A percentile compares a stretch with the other conserved stretches of the same genome.
Evolutionary conservation across 2,888 invertebrate genomes (phyloP).

Genomic region (Dynastes maya): DNA sequence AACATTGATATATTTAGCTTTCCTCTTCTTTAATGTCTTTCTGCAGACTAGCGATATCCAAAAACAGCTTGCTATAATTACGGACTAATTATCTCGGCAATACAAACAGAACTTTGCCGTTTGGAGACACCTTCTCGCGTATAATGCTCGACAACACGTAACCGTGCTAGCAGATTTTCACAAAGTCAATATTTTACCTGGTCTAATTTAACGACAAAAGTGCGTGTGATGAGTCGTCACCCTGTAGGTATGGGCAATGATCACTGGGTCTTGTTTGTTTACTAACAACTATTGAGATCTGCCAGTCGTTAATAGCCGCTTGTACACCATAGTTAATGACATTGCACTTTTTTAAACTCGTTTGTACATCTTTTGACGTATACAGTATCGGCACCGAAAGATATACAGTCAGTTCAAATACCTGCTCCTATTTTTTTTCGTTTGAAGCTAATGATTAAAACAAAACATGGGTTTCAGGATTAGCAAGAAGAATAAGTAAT

Average conservation of each 20-base stretch:
- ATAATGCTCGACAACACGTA: slow-evolving; percentile 1
- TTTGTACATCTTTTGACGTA: neutral
- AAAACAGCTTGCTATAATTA: neutral
- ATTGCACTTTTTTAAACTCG: neutral
- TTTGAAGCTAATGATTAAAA: too few relatives aligned
- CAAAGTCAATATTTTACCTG: slow-evolving; percentile 31
- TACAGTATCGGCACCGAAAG: too few relatives aligned
- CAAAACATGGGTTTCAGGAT: too few relatives aligned
- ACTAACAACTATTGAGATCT: neutral
- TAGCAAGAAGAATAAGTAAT: too few relatives aligned
- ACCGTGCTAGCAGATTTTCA: slow-evolving; percentile 18
- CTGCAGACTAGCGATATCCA: neutral
- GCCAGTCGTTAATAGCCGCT: neutral
- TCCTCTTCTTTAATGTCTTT: too few relatives aligned
- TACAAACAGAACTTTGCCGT: slow-evolving; percentile 14
- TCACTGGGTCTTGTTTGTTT: slow-evolving; percentile 20
- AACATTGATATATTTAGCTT: neutral
- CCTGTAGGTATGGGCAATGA: neutral
- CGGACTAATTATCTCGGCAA: slow-evolving; percentile 21
- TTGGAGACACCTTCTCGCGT: slow-evolving; percentile 1
- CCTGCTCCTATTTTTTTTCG: too few relatives aligned
- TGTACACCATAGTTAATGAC: neutral
- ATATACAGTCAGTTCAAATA: too few relatives aligned
- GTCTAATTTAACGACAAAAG: slow-evolving; percentile 22
- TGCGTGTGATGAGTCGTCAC: slow-evolving; percentile 8